phyloP scores from a whole-genome alignment of 2,113 vertebrate species.

The Thunnus maccoyii region DNA sequence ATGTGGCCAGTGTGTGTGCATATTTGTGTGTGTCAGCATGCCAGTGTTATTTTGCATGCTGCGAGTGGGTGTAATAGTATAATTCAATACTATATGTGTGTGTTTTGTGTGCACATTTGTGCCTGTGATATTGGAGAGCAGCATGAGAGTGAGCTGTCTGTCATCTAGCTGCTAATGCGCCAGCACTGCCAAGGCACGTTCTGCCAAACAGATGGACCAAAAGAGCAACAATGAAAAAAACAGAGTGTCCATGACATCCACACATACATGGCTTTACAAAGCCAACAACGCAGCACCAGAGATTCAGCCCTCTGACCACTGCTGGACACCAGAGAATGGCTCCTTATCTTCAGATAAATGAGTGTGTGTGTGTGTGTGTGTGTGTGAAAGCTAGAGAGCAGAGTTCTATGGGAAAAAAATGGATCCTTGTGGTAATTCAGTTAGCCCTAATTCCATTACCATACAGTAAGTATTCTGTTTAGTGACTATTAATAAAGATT shows the following conservation, averaged over 20 bases:
- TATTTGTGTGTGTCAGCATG: constrained; percentile 1
- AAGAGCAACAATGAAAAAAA: constrained; percentile 68
- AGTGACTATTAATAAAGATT: neutral
- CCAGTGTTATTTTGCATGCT: constrained; percentile 31
- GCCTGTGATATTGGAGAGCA: constrained; percentile 68
- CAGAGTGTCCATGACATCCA: constrained; percentile 63
- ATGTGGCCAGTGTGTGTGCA: constrained; percentile 22
- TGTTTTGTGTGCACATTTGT: constrained; percentile 58
- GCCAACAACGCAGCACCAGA: constrained; percentile 40
- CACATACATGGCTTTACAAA: constrained; percentile 51
- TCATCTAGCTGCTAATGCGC: constrained; percentile 67
- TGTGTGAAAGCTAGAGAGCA: constrained; percentile 6
- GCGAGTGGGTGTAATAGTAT: constrained; percentile 24
- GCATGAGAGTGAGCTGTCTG: constrained; percentile 63
- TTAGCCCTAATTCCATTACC: neutral
- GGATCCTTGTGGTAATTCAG: neutral
- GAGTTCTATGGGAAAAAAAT: constrained; percentile 11
- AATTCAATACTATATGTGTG: constrained; percentile 35
- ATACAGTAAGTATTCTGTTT: neutral
- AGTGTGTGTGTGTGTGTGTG: neutral
- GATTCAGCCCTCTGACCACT: constrained; percentile 35
- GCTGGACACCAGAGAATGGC: constrained; percentile 23
- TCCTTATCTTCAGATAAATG: constrained; percentile 30
- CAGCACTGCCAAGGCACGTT: constrained; percentile 64
- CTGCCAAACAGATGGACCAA: constrained; percentile 77